Evolutionary conservation across 1,140 invertebrate genomes (phyloP).

Genomic region (Cotesia glomerata): DNA sequence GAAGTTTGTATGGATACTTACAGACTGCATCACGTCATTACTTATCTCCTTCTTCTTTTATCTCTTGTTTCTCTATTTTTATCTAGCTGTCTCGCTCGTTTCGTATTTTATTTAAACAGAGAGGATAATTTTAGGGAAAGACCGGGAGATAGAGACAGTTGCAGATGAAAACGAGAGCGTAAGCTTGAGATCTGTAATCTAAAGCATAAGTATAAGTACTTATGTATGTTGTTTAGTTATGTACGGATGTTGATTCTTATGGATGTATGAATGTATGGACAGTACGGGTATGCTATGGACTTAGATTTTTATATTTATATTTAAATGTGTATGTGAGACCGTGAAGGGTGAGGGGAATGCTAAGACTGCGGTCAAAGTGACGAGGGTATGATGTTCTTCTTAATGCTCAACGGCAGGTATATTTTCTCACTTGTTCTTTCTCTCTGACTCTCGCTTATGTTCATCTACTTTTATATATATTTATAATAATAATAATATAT

Average conservation of each 20-base stretch:
- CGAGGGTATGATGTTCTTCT: slow-evolving; percentile 62
- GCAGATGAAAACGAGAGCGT: slow-evolving; percentile 14
- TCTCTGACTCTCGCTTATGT: slow-evolving; percentile 22
- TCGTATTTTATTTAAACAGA: not conserved
- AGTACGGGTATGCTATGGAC: slow-evolving; percentile 7
- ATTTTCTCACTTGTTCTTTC: slow-evolving; percentile 47
- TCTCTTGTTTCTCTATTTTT: not conserved
- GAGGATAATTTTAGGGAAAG: too few species aligned
- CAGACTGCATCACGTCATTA: not conserved
- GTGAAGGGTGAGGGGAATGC: slow-evolving; percentile 21
- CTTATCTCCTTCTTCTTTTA: not conserved
- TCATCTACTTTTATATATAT: slow-evolving; percentile 7
- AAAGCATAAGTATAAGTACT: not conserved
- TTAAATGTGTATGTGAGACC: not conserved
- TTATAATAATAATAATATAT: not conserved
- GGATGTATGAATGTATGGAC: too few species aligned
- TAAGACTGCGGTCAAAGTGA: slow-evolving; percentile 54
- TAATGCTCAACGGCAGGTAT: slow-evolving; percentile 62
- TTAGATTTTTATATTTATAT: too few species aligned
- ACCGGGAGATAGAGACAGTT: not conserved
- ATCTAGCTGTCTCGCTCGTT: not conserved
- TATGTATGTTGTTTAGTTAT: not conserved
- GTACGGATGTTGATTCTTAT: too few species aligned
- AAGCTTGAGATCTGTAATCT: not conserved
- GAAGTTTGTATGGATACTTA: too few species aligned